Evolutionary conservation across 2,888 invertebrate species (phyloP), one percentile per base, ranked within the genome.

Genomic region (Coelopa pilipes): DNA sequence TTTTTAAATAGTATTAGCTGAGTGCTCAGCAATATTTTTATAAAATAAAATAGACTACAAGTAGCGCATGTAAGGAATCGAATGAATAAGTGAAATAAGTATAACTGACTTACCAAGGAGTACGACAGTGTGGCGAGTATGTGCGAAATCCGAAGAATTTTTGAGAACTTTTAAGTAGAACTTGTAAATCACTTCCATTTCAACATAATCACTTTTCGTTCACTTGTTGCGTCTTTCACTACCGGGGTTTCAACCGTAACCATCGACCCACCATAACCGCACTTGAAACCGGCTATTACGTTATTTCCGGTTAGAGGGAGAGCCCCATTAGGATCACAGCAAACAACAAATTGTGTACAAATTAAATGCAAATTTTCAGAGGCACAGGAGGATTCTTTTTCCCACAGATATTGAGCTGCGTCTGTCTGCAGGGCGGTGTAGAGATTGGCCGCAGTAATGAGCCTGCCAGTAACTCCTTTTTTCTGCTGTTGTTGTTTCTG

Each of bases 351-450:
- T 19, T 62, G 24, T 46, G 19, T 50, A 49, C 50, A 59, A 72
- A 57, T 66, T 34, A 68, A 55, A 69, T 69, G 62, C 55, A 69
- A 55, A 63, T 69, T 69, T 47, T 69, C n/a, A 70, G 49, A 62
- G 60, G 21, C 21, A 12, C 24, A 34, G 34, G 15, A 62, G 34
- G 53, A 21, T 34, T 34, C 21, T 47, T 24, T 59, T 70, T 70
- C 70, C 70, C 70, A 70, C 70, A 49, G 69, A 57, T 47, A 4
- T 17, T 19, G 49, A 62, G 62, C 11, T 49, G 12, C 70, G 19
- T 15, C 2, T 53, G 13, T 11, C 13, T 24, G 66, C 17, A 47
- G 50, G 13, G 47, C 2, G 34, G 34, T 34, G 7, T 34, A 34
- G 34, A 34, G 15, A 68, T 59, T n/a, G n/a, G 50, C 21, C 19